Evolutionary conservation across 1,140 invertebrate species (phyloP).

Genomic region (Tetramorium alpestre): DNA sequence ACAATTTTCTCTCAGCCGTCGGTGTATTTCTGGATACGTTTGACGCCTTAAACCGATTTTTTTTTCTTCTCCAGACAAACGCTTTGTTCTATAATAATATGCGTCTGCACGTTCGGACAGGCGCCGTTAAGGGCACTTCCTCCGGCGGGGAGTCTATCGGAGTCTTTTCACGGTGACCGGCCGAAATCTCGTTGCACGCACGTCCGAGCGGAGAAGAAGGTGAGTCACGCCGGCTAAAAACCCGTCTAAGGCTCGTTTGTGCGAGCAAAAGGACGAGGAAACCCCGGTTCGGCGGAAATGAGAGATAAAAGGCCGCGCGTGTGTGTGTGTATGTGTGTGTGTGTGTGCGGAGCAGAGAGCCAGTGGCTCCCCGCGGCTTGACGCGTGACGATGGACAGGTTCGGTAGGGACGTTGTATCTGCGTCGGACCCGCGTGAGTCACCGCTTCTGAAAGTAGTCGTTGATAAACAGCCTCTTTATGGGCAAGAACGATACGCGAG

Average conservation of each 20-base stretch:
- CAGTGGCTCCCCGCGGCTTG: constrained; percentile 41
- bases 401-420: constrained; percentile 32
- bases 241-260: constrained; percentile 52
- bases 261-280: constrained; percentile 50
- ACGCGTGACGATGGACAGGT: constrained; percentile 14
- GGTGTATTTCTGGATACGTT: background rate
- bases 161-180: constrained; percentile 51
- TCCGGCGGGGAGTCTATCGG: background rate
- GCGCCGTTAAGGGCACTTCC: background rate
- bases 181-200: constrained; percentile 53
- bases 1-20: background rate
- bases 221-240: constrained; percentile 59
- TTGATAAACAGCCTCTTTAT: constrained; percentile 57
- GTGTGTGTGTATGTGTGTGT: background rate
- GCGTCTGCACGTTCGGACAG: background rate
- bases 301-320: constrained; percentile 46
- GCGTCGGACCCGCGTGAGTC: constrained; percentile 47
- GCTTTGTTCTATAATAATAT: background rate
- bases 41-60: background rate
- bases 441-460: constrained; percentile 52
- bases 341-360: background rate
- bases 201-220: constrained; percentile 4
- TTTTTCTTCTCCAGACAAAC: background rate
- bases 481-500: constrained; percentile 10
- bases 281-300: constrained; percentile 52